Percentiles rank a stretch among this genome's conserved stretches.
phyloP scores from a whole-genome alignment of 2,797 vertebrate genomes.

The Argentina silus region DNA sequence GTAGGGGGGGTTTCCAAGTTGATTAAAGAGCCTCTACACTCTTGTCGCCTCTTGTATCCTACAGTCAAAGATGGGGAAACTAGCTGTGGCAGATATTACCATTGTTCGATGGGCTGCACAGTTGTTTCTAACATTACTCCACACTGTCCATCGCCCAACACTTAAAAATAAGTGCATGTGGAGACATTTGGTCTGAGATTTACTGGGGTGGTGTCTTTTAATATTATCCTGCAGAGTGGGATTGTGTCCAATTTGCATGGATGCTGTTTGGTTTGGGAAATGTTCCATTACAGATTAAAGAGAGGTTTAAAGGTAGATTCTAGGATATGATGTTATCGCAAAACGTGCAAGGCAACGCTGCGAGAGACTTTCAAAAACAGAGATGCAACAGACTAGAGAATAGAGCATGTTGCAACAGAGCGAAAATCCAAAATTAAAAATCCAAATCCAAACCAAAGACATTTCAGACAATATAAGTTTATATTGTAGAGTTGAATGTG shows the following conservation, averaged over 20 bases:
- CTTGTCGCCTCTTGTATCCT: conserved; percentile 64
- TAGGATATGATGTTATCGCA: not conserved
- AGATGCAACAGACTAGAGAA: too few species aligned
- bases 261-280: conserved; percentile 11
- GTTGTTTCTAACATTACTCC: conserved; percentile 63
- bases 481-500: too few species aligned
- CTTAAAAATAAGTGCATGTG: conserved; percentile 61
- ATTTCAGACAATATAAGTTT: too few species aligned
- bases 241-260: conserved; percentile 30
- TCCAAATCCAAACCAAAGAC: too few species aligned
- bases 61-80: conserved; percentile 62
- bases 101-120: conserved; percentile 54
- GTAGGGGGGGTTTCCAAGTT: conserved; percentile 67
- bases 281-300: not conserved
- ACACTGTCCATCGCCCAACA: conserved; percentile 34
- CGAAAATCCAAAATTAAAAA: too few species aligned
- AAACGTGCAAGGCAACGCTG: too few species aligned
- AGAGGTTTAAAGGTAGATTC: not conserved
- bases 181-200: conserved; percentile 56
- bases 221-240: conserved; percentile 52
- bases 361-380: too few species aligned
- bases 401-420: too few species aligned
- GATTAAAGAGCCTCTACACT: conserved; percentile 78
- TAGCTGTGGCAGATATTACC: conserved; percentile 72
- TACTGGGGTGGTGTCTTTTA: conserved; percentile 64